Base-by-base conservation (phyloP, 2,888 invertebrate species). In the Thysanoteuthis rhombus region DNA sequence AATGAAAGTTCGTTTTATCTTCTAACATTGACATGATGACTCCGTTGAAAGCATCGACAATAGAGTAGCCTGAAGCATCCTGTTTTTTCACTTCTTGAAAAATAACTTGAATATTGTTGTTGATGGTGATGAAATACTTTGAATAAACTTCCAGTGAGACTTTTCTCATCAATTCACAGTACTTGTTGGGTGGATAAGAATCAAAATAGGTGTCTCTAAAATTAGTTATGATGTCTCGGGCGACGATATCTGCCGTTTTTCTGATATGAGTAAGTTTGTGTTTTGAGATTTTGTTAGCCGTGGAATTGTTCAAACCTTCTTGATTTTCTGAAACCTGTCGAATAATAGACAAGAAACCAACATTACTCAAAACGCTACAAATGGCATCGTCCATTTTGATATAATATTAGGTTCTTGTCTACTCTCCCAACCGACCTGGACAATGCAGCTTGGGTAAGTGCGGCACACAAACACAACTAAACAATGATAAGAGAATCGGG, bases 111-210 rank as follows among this genome's bases (percentile, higher is more conserved):
- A 36, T 58, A 28, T 58, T 47, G n/a, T 58, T 58, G 32, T 47
- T 36, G 22, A 93, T 32, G 8, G 58, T 39, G 32, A 39, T 25
- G 12, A n/a, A 5, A 52, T 93, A 93, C 25, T 28, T 93, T 6
- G 45, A 47, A n/a, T 93, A 93, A 38, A 93, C 47, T 32, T 93
- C 93, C 52, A 93, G 32, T 58, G 47, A 22, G 16, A 52, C 36
- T 58, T 58, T 47, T 10, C 93, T 93, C 93, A 93, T 93, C 36
- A 45, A n/a, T 58, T 32, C 39, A 93, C 47, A 47, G 38, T 39
- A 47, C 19, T 93, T 52, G 47, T 45, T 39, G 22, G 45, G 36
- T 32, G 93, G 93, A 39, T 10, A 12, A 45, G 58, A 93, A 36
- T 47, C 47, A 28, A 93, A 93, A 28, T 58, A 38, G 25, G 12